Evolutionary conservation across 2,797 vertebrate species (phyloP).

Genomic region (Chrysocyon brachyurus): DNA sequence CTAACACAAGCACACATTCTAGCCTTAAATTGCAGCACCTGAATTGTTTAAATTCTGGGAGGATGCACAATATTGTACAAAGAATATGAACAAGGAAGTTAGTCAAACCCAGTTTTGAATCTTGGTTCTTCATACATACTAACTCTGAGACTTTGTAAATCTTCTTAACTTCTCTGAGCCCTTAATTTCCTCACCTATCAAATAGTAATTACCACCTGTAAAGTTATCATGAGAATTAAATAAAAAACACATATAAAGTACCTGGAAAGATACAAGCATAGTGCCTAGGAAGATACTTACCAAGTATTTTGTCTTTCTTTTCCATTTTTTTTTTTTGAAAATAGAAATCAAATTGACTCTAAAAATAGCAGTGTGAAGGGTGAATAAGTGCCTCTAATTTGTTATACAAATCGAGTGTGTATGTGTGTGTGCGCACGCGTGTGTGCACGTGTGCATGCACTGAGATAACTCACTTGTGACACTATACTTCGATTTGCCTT

Average conservation of each 20-base stretch:
- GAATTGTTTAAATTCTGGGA: slow-evolving; percentile 9
- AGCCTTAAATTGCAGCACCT: slow-evolving; percentile 44
- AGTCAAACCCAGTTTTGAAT: slow-evolving; percentile 30
- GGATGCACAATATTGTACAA: not conserved
- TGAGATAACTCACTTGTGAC: not conserved
- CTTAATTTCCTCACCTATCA: slow-evolving; percentile 36
- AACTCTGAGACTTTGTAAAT: slow-evolving; percentile 16
- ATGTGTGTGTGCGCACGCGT: rapidly evolving
- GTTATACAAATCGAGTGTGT: not conserved
- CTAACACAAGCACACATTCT: not conserved
- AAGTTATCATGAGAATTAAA: slow-evolving; percentile 21
- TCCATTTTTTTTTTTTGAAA: not conserved
- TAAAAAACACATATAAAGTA: slow-evolving; percentile 34
- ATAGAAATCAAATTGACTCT: slow-evolving; percentile 50
- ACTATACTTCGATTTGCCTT: not conserved
- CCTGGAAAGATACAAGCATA: not conserved
- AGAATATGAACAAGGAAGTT: not conserved
- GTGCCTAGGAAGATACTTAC: not conserved
- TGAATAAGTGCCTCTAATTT: slow-evolving; percentile 52
- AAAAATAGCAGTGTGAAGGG: slow-evolving; percentile 19
- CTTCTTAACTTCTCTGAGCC: slow-evolving; percentile 8
- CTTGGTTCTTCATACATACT: not conserved
- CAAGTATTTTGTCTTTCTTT: slow-evolving; percentile 16
- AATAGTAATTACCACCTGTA: not conserved
- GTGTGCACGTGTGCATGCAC: rapidly evolving